These are phyloP conservation scores for Leptothorax acervorum DNA, from an alignment of 2,888 invertebrate genomes.

Conservation along the genomic window DNA sequence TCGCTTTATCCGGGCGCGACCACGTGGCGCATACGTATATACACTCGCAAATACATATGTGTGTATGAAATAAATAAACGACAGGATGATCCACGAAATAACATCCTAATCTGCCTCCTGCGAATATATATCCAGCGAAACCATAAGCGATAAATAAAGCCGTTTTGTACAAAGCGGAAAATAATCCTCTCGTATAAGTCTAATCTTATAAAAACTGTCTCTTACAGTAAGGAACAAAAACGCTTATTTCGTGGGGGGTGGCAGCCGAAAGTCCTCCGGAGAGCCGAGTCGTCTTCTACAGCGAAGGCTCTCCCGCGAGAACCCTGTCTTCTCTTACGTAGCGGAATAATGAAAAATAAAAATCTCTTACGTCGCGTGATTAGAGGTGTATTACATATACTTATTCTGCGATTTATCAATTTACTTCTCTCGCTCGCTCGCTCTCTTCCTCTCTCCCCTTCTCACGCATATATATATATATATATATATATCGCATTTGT, in stretches of 20 bases:
- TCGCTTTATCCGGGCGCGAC: constrained; percentile 32
- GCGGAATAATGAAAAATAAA: constrained; percentile 57
- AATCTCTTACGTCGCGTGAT: constrained; percentile 52
- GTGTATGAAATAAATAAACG: constrained; percentile 69
- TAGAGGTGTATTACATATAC: constrained; percentile 56
- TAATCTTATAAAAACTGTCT: constrained; percentile 66
- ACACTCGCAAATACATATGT: background rate
- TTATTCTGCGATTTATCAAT: constrained; percentile 52
- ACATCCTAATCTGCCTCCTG: constrained; percentile 65
- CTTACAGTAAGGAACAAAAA: constrained; percentile 62
- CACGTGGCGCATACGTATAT: constrained; percentile 27
- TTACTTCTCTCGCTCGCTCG: constrained; percentile 20
- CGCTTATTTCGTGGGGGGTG: constrained; percentile 12
- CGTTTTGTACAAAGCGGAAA: constrained; percentile 81
- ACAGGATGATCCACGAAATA: constrained; percentile 60
- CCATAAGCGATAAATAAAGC: constrained; percentile 81
- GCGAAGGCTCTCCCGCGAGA: background rate
- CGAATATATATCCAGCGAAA: constrained; percentile 61
- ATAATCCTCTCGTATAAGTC: constrained; percentile 50
- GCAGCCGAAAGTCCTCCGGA: constrained; percentile 13
- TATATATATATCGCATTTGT: constrained; percentile 17
- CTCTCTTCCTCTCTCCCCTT: background rate
- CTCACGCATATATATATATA: background rate
- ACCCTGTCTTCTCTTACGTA: constrained; percentile 15
- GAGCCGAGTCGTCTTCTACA: background rate